A percentile compares a stretch with the other conserved stretches of the same genome.
Conservation (phyloP, 2,888 invertebrate species). For the Euplexia lucipara region DNA sequence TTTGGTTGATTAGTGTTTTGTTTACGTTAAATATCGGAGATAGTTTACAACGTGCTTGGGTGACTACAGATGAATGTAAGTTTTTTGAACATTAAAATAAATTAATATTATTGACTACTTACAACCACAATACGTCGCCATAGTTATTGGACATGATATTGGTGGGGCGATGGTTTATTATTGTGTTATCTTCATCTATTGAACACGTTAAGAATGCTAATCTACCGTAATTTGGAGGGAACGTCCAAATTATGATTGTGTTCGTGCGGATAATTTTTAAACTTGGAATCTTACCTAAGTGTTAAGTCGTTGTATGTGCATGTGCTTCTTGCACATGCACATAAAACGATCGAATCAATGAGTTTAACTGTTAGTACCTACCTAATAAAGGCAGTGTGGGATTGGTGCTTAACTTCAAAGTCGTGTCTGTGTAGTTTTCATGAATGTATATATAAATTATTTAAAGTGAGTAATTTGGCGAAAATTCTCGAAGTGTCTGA, state of each 20-base stretch:
- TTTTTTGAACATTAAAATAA: conserved; percentile 24
- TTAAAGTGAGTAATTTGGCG: too few species aligned
- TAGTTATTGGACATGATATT: conserved; percentile 25
- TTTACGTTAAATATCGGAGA: conserved; percentile 55
- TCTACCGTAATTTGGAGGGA: conserved; percentile 39
- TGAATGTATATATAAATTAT: background rate
- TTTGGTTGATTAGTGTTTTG: conserved; percentile 52
- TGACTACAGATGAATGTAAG: conserved; percentile 85
- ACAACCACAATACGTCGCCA: conserved; percentile 19
- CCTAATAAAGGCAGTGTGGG: conserved; percentile 2
- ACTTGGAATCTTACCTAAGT: background rate
- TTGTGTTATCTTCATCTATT: conserved; percentile 16
- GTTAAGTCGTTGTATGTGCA: too few species aligned
- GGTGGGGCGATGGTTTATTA: conserved; percentile 7
- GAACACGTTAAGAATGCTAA: conserved; percentile 38
- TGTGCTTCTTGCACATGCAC: conserved; percentile 12
- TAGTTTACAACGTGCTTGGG: conserved; percentile 62
- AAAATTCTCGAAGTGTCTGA: background rate
- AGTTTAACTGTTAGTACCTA: conserved; percentile 7
- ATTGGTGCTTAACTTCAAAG: background rate
- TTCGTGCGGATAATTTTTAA: conserved; percentile 29
- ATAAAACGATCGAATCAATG: conserved; percentile 10
- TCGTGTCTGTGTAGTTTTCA: background rate
- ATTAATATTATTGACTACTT: conserved; percentile 6
- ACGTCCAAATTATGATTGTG: conserved; percentile 10